Evolutionary conservation across 1,140 invertebrate species (phyloP).

Genomic region (Caenorhabditis brenneri): DNA sequence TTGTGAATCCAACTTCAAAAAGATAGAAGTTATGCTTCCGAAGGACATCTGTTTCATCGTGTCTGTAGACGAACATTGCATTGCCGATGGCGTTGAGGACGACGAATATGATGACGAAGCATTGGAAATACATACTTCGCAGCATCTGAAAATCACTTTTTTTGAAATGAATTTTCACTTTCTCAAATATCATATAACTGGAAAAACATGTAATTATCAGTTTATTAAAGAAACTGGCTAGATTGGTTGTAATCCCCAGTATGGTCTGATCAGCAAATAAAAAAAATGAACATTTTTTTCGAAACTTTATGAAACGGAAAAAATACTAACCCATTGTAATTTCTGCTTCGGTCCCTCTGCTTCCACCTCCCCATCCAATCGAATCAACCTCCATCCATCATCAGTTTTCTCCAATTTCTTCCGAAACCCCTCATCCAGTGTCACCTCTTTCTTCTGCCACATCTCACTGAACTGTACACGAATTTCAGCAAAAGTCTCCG

Average conservation of each 20-base stretch:
- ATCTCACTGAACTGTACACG: conserved; percentile 99
- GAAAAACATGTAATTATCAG: too few relatives aligned
- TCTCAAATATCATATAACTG: too few relatives aligned
- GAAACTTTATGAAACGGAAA: too few relatives aligned
- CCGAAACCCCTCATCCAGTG: conserved; percentile 62
- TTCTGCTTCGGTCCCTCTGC: conserved; percentile 49
- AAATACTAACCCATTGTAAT: conserved; percentile 48
- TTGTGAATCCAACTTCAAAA: conserved; percentile 79
- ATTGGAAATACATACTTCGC: conserved; percentile 82
- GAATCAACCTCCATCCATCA: conserved; percentile 65
- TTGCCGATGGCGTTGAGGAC: conserved; percentile 92
- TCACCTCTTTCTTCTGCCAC: conserved; percentile 85
- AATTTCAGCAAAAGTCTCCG: conserved; percentile 99
- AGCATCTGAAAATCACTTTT: conserved; percentile 77
- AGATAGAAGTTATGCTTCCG: conserved; percentile 84
- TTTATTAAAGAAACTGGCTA: too few relatives aligned
- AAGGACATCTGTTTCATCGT: conserved; percentile 80
- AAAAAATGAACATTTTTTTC: neutral
- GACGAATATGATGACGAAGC: conserved; percentile 89
- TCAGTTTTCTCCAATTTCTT: conserved; percentile 78
- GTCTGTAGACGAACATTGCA: conserved; percentile 92
- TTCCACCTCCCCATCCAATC: conserved; percentile 73
- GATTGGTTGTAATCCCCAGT: too few relatives aligned
- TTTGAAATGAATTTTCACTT: too few relatives aligned
- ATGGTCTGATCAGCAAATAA: too few relatives aligned